phyloP scores from a whole-genome alignment of 1,140 invertebrate species.

The Aphidius gifuensis region DNA sequence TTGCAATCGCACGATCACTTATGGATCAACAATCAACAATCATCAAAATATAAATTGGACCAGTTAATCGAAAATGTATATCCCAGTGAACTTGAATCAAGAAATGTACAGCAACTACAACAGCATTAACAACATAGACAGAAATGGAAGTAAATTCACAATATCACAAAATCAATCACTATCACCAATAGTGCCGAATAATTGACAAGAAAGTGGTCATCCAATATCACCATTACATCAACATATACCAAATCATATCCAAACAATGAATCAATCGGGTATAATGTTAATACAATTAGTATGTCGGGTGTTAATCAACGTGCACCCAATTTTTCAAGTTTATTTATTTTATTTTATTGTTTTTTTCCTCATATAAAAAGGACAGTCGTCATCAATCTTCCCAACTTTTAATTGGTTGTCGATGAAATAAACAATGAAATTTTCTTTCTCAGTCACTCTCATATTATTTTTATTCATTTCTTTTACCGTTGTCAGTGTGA shows the following conservation, averaged over 20 bases:
- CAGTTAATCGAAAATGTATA: constrained; percentile 44
- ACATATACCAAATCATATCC: constrained; percentile 51
- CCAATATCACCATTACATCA: constrained; percentile 44
- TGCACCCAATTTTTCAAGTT: constrained; percentile 76
- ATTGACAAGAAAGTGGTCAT: constrained; percentile 39
- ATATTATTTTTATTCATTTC: no score
- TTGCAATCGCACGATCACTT: constrained; percentile 45
- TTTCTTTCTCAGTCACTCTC: no score
- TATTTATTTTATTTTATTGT: constrained; percentile 53
- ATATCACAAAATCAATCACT: neutral
- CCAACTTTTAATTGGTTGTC: no score
- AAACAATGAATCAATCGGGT: constrained; percentile 45
- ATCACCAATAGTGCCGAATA: constrained; percentile 44
- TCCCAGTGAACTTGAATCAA: constrained; percentile 38
- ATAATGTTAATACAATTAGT: constrained; percentile 55
- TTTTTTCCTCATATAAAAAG: no score
- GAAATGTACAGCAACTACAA: constrained; percentile 34
- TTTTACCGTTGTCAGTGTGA: no score
- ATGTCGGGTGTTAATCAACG: constrained; percentile 82
- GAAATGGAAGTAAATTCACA: neutral
- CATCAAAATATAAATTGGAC: constrained; percentile 31
- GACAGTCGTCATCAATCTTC: no score
- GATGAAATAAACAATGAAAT: no score
- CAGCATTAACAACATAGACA: neutral
- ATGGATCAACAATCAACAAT: constrained; percentile 46